phyloP scores from a whole-genome alignment of 2,113 vertebrate genomes.

The Pangasianodon gigas region DNA sequence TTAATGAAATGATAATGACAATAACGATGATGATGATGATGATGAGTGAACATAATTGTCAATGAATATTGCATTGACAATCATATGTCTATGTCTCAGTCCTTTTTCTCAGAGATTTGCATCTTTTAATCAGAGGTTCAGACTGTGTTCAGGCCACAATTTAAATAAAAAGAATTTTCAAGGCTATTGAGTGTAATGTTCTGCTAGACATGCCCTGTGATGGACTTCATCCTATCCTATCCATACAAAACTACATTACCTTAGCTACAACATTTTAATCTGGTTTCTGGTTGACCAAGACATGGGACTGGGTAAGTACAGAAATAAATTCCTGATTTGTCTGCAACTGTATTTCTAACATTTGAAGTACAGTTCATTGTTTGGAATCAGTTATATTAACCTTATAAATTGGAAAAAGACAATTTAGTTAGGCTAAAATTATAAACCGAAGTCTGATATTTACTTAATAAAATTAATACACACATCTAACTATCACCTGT shows the following conservation, averaged over 20 bases:
- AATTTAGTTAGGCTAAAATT: not conserved
- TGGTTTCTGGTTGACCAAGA: not conserved
- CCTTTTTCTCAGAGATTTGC: not conserved
- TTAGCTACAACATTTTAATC: not conserved
- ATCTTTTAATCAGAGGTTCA: not conserved
- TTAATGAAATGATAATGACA: not conserved
- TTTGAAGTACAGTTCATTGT: not conserved
- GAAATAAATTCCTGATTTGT: not conserved
- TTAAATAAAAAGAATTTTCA: not conserved
- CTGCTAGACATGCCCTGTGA: not conserved
- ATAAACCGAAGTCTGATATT: not conserved
- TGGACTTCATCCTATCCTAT: not conserved
- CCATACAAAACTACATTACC: not conserved
- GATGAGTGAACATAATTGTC: not conserved
- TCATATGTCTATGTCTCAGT: not conserved
- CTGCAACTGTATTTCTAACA: not conserved
- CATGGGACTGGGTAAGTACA: not conserved
- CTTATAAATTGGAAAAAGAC: not conserved
- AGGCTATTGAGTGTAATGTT: not conserved
- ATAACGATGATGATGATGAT: not conserved
- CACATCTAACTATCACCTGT: not conserved
- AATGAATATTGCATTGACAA: not conserved
- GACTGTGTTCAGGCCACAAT: not conserved
- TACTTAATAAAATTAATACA: not conserved
- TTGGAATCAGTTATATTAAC: not conserved